Base-by-base conservation (phyloP, 92 coral and sea anemone genomes). In the Plumapathes pennacea region DNA sequence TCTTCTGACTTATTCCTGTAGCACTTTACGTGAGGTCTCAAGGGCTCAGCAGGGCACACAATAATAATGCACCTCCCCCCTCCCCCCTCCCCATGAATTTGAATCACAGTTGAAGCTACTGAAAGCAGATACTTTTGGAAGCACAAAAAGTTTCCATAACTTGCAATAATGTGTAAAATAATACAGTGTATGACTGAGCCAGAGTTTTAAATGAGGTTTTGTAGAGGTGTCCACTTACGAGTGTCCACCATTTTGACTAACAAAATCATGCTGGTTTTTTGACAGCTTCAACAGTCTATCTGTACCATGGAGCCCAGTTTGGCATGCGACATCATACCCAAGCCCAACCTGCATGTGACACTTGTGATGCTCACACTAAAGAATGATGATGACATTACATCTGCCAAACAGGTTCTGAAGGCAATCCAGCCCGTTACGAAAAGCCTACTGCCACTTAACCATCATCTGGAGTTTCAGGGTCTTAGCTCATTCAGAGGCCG, bases 351-450 rank as follows among this genome's bases (percentile, higher is more conserved):
- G 3, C 89, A 87, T 47, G 32, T 87, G 21, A 87, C 95, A n/a
- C 67, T 87, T 4, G 64, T 87, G 10, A 73, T 83, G 73, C 60
- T 87, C 31, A 87, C 86, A 23, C 54, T 87, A 11, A 21, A 34
- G 18, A 71, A 28, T 44, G 89, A 72, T 11, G 85, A 72, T 15
- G 51, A 87, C 18, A 66, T 82, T 7, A 56, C 69, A 59, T 54
- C 37, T 4, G 85, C 77, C 18, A 87, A 72, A 38, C 58, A 58
- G 40, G 62, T 82, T 45, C 62, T 87, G n/a, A 82, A 72, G 59
- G 80, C 89, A 21, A 40, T 83, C n/a, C 95, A 82, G 20, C 86
- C 89, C 19, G 22, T 67, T 20, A 10, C 82, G 36, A 66, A 83
- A 36, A 69, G 82, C 21, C 17, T 54, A 32, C 70, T 77, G 19